A percentile compares a stretch with the other conserved stretches of the same genome.
These are phyloP conservation scores for Dryadula phaetusa DNA, from an alignment of 2,888 invertebrate genomes.

Conservation along the genomic window DNA sequence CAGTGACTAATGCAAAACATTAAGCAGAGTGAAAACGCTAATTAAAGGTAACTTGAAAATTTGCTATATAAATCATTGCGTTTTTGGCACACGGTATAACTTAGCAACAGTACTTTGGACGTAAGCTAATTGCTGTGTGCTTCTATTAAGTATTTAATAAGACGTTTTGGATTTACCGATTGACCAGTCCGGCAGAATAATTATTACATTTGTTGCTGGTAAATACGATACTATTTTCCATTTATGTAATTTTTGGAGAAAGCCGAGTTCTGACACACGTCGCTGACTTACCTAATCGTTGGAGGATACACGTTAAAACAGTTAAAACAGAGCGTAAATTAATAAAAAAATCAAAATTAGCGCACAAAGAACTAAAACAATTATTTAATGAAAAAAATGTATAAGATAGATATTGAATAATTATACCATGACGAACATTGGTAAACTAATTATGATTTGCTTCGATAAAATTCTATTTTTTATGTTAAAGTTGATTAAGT, in stretches of 20 bases:
- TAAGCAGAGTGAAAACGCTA: conserved; percentile 1
- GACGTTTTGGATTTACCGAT: conserved; percentile 1
- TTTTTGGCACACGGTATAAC: background rate
- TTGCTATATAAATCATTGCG: background rate
- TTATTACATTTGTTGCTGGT: background rate
- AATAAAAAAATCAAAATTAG: background rate
- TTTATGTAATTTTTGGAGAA: conserved; percentile 33
- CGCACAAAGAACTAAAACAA: too few species aligned
- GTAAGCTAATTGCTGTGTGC: background rate
- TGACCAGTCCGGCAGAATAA: conserved; percentile 12
- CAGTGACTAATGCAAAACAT: background rate
- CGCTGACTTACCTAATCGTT: conserved; percentile 26
- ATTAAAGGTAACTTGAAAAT: conserved; percentile 2
- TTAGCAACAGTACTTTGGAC: background rate
- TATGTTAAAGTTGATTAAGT: background rate
- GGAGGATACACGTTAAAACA: conserved; percentile 14
- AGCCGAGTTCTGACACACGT: conserved; percentile 37
- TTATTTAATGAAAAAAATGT: too few species aligned
- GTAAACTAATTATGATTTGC: background rate
- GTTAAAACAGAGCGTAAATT: conserved; percentile 9
- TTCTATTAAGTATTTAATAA: conserved; percentile 11
- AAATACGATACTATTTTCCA: conserved; percentile 12
- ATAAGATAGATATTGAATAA: background rate
- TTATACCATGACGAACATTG: background rate
- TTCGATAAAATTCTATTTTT: background rate